These are phyloP conservation scores for Bubo bubo DNA, from an alignment of 2,113 vertebrate genomes.

Conservation along the genomic window DNA sequence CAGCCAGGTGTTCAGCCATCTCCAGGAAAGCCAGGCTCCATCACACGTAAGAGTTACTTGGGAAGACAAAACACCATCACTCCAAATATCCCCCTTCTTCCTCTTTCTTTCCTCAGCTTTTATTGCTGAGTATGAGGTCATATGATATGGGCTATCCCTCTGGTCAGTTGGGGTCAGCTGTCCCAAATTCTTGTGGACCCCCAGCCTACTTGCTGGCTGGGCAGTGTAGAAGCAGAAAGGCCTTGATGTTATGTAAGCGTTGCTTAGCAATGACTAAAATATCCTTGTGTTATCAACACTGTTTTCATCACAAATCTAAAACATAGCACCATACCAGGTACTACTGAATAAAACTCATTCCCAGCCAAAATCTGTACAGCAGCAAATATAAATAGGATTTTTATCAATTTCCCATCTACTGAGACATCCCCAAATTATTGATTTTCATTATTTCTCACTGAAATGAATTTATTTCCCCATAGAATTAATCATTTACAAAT, in stretches of 20 bases:
- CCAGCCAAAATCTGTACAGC: neutral
- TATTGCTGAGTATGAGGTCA: neutral
- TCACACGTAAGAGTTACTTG: fast-evolving
- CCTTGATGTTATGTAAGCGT: neutral
- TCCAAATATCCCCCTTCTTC: fast-evolving
- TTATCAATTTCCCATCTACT: neutral
- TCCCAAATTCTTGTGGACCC: neutral
- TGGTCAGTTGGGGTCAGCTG: neutral
- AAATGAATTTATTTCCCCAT: neutral
- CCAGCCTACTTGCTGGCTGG: too few relatives aligned
- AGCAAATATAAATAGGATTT: neutral
- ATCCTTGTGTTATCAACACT: neutral
- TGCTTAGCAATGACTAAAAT: neutral
- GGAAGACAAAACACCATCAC: neutral
- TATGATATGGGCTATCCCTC: neutral
- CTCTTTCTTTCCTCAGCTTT: neutral
- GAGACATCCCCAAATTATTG: neutral
- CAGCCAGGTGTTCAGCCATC: neutral
- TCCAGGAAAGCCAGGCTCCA: neutral
- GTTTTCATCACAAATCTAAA: neutral
- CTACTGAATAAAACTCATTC: neutral
- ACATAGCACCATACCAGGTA: fast-evolving
- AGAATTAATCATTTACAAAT: neutral
- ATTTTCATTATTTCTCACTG: neutral
- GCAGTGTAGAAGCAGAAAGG: neutral